Evolutionary conservation across 2,797 vertebrate species (phyloP), one percentile per base, ranked within the genome.

Genomic region (Oryzias dopingdopingensis): DNA sequence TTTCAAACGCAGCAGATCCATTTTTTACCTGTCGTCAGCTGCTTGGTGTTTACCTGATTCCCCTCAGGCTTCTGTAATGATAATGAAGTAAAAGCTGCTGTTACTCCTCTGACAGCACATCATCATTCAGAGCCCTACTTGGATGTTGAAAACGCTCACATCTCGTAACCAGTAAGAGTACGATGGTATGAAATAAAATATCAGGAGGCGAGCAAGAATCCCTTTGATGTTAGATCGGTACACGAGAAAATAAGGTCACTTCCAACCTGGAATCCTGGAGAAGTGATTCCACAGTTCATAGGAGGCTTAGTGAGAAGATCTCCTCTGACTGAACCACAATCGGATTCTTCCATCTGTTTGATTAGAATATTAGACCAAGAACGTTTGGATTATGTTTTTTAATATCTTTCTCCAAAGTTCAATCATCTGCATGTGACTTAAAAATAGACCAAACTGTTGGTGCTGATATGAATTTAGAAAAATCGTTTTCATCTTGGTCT

Each of bases 401-500:
- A 58, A 67, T 61, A 75, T 78, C 77, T 81, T 88, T 82, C 67
- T 20, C 52, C 69, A 20, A 79, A 67, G 80, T 72, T 76, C 77
- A 82, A 74, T 85, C 74, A 77, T 74, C 77, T 56, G 56, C 45
- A 75, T n/a, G 60, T 59, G 67, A 81, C 68, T 6, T 72, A 77
- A 37, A 37, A 8, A 32, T 7, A 12, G 29, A 12, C 29, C 71
- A 62, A 81, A 82, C 70, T 48, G 44, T 65, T 72, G 6, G 7
- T 4, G 76, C 60, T 79, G 80, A 84, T 83, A 84, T 82, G 70
- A 77, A 65, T 82, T 77, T 72, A 65, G 72, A 58, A 83, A 77
- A 81, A 42, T 70, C 67, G 50, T 76, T 84, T 79, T 81, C 71
- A 76, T 85, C 74, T 59, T 76, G 68, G 54, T 76, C 72, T 20